phyloP scores from a whole-genome alignment of 1,140 invertebrate genomes.

The Drosophila pallidifrons region DNA sequence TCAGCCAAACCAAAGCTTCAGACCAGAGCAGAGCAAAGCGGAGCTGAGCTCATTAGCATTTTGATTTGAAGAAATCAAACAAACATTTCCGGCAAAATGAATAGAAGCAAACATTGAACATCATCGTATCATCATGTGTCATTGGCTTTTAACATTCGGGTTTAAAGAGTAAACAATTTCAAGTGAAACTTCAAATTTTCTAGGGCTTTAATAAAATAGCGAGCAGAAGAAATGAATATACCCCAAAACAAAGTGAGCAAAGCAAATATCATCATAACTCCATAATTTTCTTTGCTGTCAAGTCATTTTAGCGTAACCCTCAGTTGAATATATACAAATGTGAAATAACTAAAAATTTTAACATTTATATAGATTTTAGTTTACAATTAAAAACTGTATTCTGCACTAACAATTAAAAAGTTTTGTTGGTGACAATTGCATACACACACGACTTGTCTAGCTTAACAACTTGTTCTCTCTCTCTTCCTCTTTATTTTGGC shows the following conservation, averaged over 20 bases:
- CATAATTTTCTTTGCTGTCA: not conserved
- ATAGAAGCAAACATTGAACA: conserved; percentile 61
- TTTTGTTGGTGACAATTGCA: conserved; percentile 22
- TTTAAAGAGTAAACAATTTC: too few relatives aligned
- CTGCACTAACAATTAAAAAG: conserved; percentile 7
- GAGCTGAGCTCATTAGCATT: conserved; percentile 66
- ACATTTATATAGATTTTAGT: conserved; percentile 53
- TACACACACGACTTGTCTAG: conserved; percentile 8
- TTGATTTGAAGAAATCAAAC: conserved; percentile 66
- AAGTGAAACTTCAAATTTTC: too few relatives aligned
- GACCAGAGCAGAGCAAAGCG: conserved; percentile 11
- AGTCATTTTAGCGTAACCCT: conserved; percentile 49
- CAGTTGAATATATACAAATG: conserved; percentile 60
- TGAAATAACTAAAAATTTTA: conserved; percentile 56
- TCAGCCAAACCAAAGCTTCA: conserved; percentile 37
- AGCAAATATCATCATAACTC: not conserved
- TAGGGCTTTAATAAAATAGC: too few relatives aligned
- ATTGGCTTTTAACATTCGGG: conserved; percentile 42
- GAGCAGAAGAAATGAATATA: too few relatives aligned
- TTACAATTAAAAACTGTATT: conserved; percentile 32
- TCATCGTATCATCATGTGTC: conserved; percentile 35
- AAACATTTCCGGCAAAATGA: conserved; percentile 66
- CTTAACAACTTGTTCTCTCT: not conserved
- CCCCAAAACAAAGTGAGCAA: not conserved
- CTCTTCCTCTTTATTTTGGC: not conserved